These are phyloP conservation scores for Meriones psammophilus DNA, from an alignment of 2,797 vertebrate genomes.

Conservation along the genomic window DNA sequence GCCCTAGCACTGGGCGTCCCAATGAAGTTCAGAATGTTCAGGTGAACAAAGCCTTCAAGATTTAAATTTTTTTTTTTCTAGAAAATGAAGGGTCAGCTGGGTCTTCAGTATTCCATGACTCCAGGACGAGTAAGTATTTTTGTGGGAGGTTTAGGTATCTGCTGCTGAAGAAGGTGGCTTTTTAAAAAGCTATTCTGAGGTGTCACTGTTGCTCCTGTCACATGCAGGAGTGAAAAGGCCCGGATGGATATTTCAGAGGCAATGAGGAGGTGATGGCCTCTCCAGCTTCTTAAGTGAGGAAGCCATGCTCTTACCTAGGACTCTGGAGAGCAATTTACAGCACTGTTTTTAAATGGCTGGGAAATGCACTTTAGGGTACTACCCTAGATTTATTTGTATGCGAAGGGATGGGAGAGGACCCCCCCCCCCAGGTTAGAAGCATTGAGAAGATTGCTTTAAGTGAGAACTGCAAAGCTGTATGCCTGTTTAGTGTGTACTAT, in stretches of 20 bases:
- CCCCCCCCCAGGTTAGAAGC: constrained; percentile 43
- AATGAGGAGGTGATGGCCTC: not conserved
- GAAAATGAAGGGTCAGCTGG: constrained; percentile 61
- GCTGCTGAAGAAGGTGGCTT: not conserved
- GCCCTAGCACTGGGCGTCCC: not conserved
- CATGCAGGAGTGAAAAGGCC: not conserved
- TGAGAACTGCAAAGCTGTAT: constrained; percentile 28
- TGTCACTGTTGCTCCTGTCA: not conserved
- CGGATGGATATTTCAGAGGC: not conserved
- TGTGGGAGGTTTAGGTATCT: not conserved
- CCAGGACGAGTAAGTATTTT: constrained; percentile 28
- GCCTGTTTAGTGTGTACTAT: constrained; percentile 72
- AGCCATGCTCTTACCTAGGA: not conserved
- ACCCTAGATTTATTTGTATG: constrained; percentile 18
- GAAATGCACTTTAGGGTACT: constrained; percentile 71
- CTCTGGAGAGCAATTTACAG: not conserved
- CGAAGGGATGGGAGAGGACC: not conserved
- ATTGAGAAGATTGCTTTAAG: constrained; percentile 17
- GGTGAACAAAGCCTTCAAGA: not conserved
- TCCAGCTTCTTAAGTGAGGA: not conserved
- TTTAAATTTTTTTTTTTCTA: not conserved
- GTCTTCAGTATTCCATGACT: constrained; percentile 62
- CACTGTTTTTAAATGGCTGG: constrained; percentile 18
- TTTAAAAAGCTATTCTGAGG: not conserved
- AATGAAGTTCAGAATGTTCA: not conserved